A percentile compares a stretch with the other conserved stretches of the same genome.
phyloP scores from a whole-genome alignment of 2,113 vertebrate genomes.

The Pseudorectes ferrugineus region DNA sequence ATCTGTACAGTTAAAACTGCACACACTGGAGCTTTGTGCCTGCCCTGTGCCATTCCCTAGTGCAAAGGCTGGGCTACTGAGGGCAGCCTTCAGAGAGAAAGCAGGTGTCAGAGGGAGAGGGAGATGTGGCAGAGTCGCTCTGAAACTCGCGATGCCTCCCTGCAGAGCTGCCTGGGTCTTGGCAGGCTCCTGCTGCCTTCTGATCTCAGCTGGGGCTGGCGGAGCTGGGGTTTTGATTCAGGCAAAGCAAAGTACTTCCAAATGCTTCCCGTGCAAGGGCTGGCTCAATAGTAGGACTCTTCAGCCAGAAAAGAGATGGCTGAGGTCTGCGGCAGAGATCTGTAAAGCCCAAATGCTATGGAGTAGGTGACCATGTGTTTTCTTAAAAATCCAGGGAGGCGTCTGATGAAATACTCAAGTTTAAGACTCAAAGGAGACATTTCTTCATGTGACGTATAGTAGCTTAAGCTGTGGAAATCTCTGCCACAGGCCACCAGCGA shows the following conservation, averaged over 20 bases:
- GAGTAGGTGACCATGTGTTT: neutral
- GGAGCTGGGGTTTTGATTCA: neutral
- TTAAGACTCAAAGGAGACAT: neutral
- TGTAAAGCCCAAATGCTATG: neutral
- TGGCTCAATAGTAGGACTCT: neutral
- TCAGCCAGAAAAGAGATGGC: neutral
- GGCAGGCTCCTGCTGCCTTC: neutral
- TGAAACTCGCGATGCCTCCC: neutral
- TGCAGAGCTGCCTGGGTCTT: neutral
- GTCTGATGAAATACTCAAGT: neutral
- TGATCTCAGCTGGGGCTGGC: slow-evolving; percentile 43
- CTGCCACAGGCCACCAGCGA: neutral
- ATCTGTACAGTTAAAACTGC: neutral
- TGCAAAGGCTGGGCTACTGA: neutral
- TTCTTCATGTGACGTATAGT: rapidly evolving
- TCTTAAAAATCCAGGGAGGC: neutral
- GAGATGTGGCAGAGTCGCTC: neutral
- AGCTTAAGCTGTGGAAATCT: neutral
- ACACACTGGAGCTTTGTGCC: neutral
- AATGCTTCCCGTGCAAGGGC: neutral
- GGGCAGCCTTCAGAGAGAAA: neutral
- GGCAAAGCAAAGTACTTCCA: slow-evolving; percentile 14
- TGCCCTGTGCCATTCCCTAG: neutral
- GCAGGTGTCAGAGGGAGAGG: neutral
- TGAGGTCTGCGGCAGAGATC: neutral